Evolutionary conservation across 2,113 vertebrate species (phyloP).

Genomic region (Albula goreensis): DNA sequence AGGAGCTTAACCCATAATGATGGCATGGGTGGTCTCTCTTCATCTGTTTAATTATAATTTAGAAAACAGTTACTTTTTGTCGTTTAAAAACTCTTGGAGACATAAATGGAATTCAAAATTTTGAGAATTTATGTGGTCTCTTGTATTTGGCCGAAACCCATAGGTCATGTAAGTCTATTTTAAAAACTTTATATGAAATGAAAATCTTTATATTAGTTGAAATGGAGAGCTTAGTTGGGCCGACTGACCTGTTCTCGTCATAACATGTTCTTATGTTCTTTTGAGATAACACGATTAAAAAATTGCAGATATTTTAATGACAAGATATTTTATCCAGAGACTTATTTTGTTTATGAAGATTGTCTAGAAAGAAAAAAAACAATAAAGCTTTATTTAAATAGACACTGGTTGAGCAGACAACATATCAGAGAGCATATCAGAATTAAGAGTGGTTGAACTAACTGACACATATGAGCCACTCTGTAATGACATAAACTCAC

Average conservation of each 20-base stretch:
- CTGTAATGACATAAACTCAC: slow-evolving; percentile 43
- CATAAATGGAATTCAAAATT: not conserved
- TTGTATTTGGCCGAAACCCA: slow-evolving; percentile 24
- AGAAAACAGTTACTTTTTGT: slow-evolving; percentile 15
- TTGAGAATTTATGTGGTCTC: slow-evolving; percentile 32
- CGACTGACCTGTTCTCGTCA: too few species aligned
- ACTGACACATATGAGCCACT: slow-evolving; percentile 38
- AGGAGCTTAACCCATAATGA: not conserved
- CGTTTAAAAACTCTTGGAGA: slow-evolving; percentile 15
- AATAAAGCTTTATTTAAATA: slow-evolving; percentile 56
- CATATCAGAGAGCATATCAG: slow-evolving; percentile 47
- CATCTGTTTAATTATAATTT: not conserved
- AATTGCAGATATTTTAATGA: slow-evolving; percentile 22
- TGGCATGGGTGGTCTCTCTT: not conserved
- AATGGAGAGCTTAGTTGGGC: too few species aligned
- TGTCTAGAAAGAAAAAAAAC: slow-evolving; percentile 48
- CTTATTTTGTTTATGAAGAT: slow-evolving; percentile 57
- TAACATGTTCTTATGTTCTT: too few species aligned
- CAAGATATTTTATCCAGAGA: slow-evolving; percentile 59
- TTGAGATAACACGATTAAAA: too few species aligned
- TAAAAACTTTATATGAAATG: slow-evolving; percentile 44
- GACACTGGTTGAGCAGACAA: slow-evolving; percentile 40
- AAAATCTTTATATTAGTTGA: not conserved
- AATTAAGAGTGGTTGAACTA: slow-evolving; percentile 23
- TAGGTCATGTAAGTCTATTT: slow-evolving; percentile 42